phyloP scores from a whole-genome alignment of 2,888 invertebrate species.

The Temnothorax rugatulus region DNA sequence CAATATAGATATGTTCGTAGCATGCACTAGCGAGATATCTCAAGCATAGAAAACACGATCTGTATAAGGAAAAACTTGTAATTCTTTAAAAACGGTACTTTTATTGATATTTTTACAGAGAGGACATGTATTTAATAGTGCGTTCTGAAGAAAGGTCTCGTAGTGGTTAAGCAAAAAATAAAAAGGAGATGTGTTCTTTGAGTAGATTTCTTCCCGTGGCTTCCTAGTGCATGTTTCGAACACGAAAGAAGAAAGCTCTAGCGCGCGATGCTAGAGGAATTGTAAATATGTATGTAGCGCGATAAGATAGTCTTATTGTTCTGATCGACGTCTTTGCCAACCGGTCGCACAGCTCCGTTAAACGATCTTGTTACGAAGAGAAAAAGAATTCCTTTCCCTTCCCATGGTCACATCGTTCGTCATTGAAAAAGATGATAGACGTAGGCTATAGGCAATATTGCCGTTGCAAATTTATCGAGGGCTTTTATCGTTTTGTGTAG shows the following conservation, averaged over 20 bases:
- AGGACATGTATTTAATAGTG: slow-evolving; percentile 66
- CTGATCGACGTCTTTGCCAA: slow-evolving; percentile 83
- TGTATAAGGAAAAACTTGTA: neutral
- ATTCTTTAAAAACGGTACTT: slow-evolving; percentile 34
- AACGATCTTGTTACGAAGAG: slow-evolving; percentile 64
- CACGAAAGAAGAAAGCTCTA: slow-evolving; percentile 65
- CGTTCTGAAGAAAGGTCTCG: slow-evolving; percentile 16
- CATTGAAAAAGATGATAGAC: slow-evolving; percentile 42
- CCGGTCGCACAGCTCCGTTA: slow-evolving; percentile 80
- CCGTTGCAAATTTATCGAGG: slow-evolving; percentile 41
- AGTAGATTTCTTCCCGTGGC: slow-evolving; percentile 68
- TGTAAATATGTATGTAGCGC: slow-evolving; percentile 86
- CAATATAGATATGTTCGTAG: slow-evolving; percentile 71
- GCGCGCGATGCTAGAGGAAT: slow-evolving; percentile 75
- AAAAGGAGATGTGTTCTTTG: slow-evolving; percentile 37
- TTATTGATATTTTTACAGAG: slow-evolving; percentile 32
- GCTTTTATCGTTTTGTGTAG: slow-evolving; percentile 55
- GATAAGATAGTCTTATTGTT: slow-evolving; percentile 85
- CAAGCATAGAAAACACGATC: slow-evolving; percentile 40
- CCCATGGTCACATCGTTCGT: slow-evolving; percentile 19
- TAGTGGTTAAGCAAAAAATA: slow-evolving; percentile 35
- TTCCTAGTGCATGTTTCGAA: slow-evolving; percentile 79
- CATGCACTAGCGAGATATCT: slow-evolving; percentile 69
- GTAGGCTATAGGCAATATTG: slow-evolving; percentile 38
- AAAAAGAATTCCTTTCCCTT: slow-evolving; percentile 34